Conservation (phyloP, 2,113 vertebrate genomes). For the Bungarus multicinctus region DNA sequence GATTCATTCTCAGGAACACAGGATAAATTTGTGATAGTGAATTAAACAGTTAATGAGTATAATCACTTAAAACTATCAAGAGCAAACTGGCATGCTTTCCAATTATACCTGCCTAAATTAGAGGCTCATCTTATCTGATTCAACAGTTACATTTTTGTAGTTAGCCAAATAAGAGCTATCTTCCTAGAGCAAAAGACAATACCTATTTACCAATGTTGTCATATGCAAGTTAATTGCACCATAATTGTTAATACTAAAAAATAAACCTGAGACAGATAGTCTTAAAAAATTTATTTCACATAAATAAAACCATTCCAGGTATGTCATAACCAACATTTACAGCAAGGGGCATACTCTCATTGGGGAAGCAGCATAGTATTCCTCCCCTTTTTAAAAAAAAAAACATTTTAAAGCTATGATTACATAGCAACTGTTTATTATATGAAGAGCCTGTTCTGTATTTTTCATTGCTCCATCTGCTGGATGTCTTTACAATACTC, state of each 20-base stretch:
- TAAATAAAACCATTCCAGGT: not conserved
- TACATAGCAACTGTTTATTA: accelerated
- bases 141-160: constrained; percentile 5
- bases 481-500: constrained; percentile 54
- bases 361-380: not conserved
- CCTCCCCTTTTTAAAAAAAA: not conserved
- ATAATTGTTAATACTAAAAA: not conserved
- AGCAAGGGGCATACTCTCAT: not conserved
- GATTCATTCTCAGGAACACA: constrained; percentile 10
- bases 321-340: not conserved
- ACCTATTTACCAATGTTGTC: not conserved
- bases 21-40: constrained; percentile 27
- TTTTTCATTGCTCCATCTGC: constrained; percentile 72
- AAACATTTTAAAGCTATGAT: not conserved
- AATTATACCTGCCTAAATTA: constrained; percentile 3
- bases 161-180: not conserved
- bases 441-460: not conserved
- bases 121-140: not conserved
- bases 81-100: constrained; percentile 39
- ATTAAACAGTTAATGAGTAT: constrained; percentile 57
- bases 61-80: constrained; percentile 41
- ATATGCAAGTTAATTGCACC: not conserved
- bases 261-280: accelerated
- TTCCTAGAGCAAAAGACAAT: not conserved
- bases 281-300: not conserved